These are phyloP conservation scores for Cercopithecus petaurista DNA, from an alignment of 2,797 vertebrate species.

Conservation along the genomic window DNA sequence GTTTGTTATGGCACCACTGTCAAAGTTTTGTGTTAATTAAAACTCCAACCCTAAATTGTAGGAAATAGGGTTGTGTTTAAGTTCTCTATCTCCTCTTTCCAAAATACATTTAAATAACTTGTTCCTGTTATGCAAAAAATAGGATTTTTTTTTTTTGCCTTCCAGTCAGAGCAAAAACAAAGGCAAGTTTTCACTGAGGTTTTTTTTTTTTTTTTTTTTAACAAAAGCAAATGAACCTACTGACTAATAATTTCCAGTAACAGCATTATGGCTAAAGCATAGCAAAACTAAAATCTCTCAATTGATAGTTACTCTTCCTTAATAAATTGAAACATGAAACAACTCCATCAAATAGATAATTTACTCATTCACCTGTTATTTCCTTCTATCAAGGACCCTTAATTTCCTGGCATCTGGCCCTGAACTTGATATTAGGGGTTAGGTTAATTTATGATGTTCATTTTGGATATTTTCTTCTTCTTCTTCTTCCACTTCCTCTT, in stretches of 20 bases:
- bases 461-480: neutral
- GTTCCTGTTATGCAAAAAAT: neutral
- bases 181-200: neutral
- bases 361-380: constrained; percentile 13
- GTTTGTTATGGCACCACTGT: neutral
- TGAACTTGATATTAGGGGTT: neutral
- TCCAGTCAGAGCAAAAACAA: constrained; percentile 17
- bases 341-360: neutral
- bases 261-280: neutral
- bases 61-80: neutral
- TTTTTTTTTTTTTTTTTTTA: neutral
- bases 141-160: neutral
- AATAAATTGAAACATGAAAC: constrained; percentile 16
- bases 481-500: too few species aligned
- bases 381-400: neutral
- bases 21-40: neutral
- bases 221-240: neutral
- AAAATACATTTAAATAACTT: constrained; percentile 20
- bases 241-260: constrained; percentile 6
- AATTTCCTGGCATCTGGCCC: neutral
- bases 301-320: neutral
- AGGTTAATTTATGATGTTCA: neutral
- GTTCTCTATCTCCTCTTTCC: neutral
- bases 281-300: neutral
- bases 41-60: neutral